Percentiles rank a stretch among this genome's conserved stretches.
Conservation (phyloP, 2,888 invertebrate genomes). For the Blera fallax region DNA sequence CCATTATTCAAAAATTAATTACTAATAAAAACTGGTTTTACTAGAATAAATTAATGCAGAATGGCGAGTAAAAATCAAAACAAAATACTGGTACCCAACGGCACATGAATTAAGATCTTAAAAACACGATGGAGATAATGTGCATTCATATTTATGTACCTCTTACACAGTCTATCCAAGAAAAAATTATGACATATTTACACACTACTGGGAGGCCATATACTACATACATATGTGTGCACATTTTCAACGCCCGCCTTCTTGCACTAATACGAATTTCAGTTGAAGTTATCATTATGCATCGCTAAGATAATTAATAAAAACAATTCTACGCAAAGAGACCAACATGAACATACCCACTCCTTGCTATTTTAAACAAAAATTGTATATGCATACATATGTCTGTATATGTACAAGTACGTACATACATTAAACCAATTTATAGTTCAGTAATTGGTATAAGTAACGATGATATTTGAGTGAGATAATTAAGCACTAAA, state of each 20-base stretch:
- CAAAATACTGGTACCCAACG: not conserved
- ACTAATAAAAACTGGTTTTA: too few species aligned
- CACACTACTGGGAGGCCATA: not conserved
- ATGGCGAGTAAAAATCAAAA: too few species aligned
- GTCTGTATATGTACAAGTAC: not conserved
- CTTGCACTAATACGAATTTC: not conserved
- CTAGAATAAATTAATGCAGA: too few species aligned
- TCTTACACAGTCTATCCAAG: not conserved
- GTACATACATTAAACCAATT: not conserved
- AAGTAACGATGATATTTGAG: slow-evolving; percentile 30
- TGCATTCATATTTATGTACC: not conserved
- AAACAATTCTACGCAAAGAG: not conserved
- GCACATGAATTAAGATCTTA: not conserved
- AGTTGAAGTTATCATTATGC: not conserved
- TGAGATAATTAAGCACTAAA: slow-evolving; percentile 40
- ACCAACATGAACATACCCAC: not conserved
- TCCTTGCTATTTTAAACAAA: not conserved
- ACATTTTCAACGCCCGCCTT: not conserved
- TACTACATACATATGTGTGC: not conserved
- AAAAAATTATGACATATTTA: not conserved
- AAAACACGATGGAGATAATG: not conserved
- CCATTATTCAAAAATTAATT: too few species aligned
- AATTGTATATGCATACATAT: too few species aligned
- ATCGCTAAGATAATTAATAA: not conserved
- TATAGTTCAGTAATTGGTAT: slow-evolving; percentile 26